Percentiles rank a stretch among this genome's conserved stretches.
phyloP scores from a whole-genome alignment of 2,113 vertebrate genomes.

The Pangasianodon hypophthalmus region DNA sequence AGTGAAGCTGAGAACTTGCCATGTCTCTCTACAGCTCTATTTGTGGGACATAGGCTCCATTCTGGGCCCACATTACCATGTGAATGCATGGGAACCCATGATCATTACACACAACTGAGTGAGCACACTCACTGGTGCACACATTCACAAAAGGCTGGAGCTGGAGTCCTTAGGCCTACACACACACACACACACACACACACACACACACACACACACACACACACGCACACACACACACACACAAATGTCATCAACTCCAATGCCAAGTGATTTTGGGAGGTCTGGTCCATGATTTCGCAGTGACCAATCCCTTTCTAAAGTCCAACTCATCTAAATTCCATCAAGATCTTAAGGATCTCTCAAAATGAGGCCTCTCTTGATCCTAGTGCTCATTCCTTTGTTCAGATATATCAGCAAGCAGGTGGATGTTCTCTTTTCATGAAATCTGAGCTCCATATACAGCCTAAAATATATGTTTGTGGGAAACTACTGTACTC shows the following conservation, averaged over 20 bases:
- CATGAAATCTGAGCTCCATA: background rate
- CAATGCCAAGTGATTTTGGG: conserved; percentile 22
- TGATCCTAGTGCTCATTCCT: conserved; percentile 27
- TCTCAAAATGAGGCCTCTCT: conserved; percentile 31
- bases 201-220: background rate
- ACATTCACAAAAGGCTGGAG: conserved; percentile 65
- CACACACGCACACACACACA: background rate
- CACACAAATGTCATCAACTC: conserved; percentile 9
- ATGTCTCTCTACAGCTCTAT: conserved; percentile 46
- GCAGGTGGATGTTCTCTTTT: conserved; percentile 28
- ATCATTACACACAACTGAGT: conserved; percentile 63
- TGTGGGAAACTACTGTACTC: background rate
- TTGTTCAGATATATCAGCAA: conserved; percentile 43
- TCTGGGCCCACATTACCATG: conserved; percentile 73
- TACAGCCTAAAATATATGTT: background rate
- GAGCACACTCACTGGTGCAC: conserved; percentile 46
- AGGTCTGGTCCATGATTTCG: conserved; percentile 63
- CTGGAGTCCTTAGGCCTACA: conserved; percentile 49
- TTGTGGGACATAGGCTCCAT: conserved; percentile 58
- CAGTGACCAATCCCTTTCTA: conserved; percentile 40
- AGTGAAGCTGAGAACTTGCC: conserved; percentile 47
- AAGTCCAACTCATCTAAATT: conserved; percentile 57
- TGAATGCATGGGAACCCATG: conserved; percentile 73
- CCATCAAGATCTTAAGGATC: conserved; percentile 59
- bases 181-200: background rate